Percentiles rank a stretch among this genome's conserved stretches.
Evolutionary conservation across 1,140 invertebrate genomes (phyloP).

Genomic region (Papilio xuthus): DNA sequence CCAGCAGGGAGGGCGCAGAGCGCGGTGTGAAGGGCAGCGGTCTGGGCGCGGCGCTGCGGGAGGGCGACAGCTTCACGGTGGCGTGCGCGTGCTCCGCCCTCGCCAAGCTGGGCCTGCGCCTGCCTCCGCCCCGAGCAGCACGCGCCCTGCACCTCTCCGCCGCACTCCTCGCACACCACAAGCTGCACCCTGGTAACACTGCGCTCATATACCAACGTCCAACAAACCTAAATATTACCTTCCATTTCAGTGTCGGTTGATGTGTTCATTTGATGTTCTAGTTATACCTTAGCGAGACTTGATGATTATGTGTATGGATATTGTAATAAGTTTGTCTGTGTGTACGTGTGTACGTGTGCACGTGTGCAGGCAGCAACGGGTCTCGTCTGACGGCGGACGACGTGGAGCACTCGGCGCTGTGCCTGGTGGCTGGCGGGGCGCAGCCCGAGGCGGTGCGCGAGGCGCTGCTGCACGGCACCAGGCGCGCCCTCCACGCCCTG

Average conservation of each 20-base stretch:
- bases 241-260: too few relatives aligned
- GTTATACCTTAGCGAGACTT: too few relatives aligned
- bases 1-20: background rate
- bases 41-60: constrained; percentile 87
- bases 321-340: too few relatives aligned
- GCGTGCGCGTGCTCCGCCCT: constrained; percentile 95
- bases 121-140: constrained; percentile 80
- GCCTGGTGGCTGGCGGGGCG: constrained; percentile 90
- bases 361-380: constrained; percentile 13
- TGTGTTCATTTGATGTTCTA: too few relatives aligned
- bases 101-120: constrained; percentile 93
- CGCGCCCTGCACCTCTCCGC: constrained; percentile 84
- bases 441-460: constrained; percentile 86
- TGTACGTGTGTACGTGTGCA: too few relatives aligned
- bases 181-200: constrained; percentile 80
- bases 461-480: constrained; percentile 91
- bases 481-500: constrained; percentile 92
- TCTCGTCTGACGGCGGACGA: constrained; percentile 96
- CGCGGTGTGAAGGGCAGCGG: constrained; percentile 83
- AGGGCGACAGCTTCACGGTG: constrained; percentile 98
- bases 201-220: too few relatives aligned
- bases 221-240: too few relatives aligned
- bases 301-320: too few relatives aligned
- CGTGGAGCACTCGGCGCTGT: constrained; percentile 93
- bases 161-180: constrained; percentile 88